Base-by-base conservation (phyloP, 1,140 invertebrate species). In the Nasonia vitripennis region DNA sequence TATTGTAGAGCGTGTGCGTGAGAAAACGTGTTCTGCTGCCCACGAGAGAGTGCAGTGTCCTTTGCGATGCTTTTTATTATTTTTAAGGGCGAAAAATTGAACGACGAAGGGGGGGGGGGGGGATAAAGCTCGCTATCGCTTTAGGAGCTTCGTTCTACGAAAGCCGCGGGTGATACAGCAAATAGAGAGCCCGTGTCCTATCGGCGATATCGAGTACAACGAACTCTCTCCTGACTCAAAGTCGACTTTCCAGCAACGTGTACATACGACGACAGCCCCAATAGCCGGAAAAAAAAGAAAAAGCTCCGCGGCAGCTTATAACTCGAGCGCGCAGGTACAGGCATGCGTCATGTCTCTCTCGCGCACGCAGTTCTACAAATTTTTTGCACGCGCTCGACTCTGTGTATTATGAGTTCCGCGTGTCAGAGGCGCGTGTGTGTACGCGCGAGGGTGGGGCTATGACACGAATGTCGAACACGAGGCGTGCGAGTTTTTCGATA, bases 1-100 rank as follows among this genome's bases (percentile, higher is more conserved):
- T 51, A 83, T 83, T 83, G 62, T 78, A 77, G 45, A 31, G 27
- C 68, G 34, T 37, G 0, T 62, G 78, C 12, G 41, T 2, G 0
- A 55, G 34, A 78, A 78, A 84, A 84, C 77, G 51, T 73, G 83
- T 84, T 84, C 67, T n/a, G 41, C 83, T 68, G 41, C 83, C 83
- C 83, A 84, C 83, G 68, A 31, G 55, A 0, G 41, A 45, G 34
- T 31, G 20, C 37, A 11, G 27, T 27, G 48, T 34, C 41, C 37
- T 51, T 23, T 27, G 11, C 23, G 55, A 12, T 20, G 12, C 23
- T 78, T 68, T 62, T n/a, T 55, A 5, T 27, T 27, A 37, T 37
- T 37, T 37, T 27, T 27, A 27, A 27, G 27, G 27, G 1, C 27
- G 27, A 27, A 27, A 27, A 27, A 27, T 27, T 27, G 27, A 27